Evolutionary conservation across 2,113 vertebrate genomes (phyloP).

Genomic region (Chascanopsetta lugubris): DNA sequence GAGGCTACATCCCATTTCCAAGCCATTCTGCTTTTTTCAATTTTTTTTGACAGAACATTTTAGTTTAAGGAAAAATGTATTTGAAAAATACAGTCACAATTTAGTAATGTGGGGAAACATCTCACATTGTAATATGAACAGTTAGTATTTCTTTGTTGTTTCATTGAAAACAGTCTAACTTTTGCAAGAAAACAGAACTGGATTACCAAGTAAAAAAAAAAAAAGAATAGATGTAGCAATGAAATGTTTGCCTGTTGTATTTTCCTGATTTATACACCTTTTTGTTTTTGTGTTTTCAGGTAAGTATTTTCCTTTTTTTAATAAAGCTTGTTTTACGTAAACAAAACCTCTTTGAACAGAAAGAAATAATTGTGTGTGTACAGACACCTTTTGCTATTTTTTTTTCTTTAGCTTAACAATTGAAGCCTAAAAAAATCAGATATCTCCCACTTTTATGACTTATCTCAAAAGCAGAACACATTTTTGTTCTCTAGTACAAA

Average conservation of each 20-base stretch:
- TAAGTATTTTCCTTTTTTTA: conserved; percentile 82
- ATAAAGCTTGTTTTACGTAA: conserved; percentile 53
- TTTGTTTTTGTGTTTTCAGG: conserved; percentile 71
- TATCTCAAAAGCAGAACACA: neutral
- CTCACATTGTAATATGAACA: conserved; percentile 14
- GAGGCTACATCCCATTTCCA: conserved; percentile 42
- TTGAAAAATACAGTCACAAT: neutral
- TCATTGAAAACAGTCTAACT: neutral
- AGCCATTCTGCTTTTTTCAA: conserved; percentile 11
- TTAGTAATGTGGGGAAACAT: conserved; percentile 5
- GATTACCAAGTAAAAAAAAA: conserved; percentile 30
- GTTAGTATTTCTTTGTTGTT: neutral
- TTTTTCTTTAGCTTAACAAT: conserved; percentile 6
- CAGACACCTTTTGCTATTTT: neutral
- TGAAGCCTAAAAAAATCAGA: conserved; percentile 1
- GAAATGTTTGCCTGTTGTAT: conserved; percentile 33
- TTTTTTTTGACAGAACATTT: conserved; percentile 27
- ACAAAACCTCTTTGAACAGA: no score
- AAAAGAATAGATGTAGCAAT: conserved; percentile 22
- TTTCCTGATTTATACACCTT: conserved; percentile 14
- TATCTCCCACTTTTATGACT: conserved; percentile 17
- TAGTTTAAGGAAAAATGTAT: conserved; percentile 15
- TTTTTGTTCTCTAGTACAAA: neutral
- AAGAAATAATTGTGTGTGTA: neutral
- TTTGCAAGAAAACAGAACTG: conserved; percentile 5